Conservation (phyloP, 2,797 vertebrate genomes). For the Myotis planiceps region DNA sequence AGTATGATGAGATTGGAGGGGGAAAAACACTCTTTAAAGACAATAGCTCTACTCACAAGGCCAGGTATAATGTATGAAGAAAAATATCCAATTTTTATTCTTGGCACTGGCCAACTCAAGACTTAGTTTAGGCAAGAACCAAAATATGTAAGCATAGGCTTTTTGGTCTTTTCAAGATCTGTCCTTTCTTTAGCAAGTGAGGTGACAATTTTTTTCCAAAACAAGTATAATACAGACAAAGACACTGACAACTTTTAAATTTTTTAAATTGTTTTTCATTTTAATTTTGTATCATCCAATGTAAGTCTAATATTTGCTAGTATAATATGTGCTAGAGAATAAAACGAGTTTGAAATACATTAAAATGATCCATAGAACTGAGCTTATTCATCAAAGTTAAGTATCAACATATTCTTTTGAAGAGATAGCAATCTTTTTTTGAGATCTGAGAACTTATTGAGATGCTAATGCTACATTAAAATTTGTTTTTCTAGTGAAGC, state of each 20-base stretch:
- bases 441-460: not conserved
- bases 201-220: not conserved
- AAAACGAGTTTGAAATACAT: not conserved
- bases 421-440: not conserved
- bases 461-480: not conserved
- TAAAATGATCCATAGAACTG: not conserved
- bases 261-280: not conserved
- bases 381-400: not conserved
- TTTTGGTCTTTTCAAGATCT: conserved; percentile 11
- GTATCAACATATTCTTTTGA: not conserved
- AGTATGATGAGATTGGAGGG: not conserved
- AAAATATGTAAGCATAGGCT: not conserved
- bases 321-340: not conserved
- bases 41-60: not conserved
- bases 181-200: conserved; percentile 24
- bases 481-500: not conserved
- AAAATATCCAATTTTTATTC: conserved; percentile 33
- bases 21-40: not conserved
- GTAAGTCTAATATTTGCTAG: not conserved
- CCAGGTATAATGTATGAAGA: not conserved
- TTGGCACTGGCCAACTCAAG: not conserved
- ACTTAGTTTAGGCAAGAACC: not conserved
- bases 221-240: not conserved
- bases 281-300: not conserved
- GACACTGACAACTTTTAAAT: not conserved